These are phyloP conservation scores for Euschistus heros DNA, from an alignment of 1,140 invertebrate species.

Conservation along the genomic window DNA sequence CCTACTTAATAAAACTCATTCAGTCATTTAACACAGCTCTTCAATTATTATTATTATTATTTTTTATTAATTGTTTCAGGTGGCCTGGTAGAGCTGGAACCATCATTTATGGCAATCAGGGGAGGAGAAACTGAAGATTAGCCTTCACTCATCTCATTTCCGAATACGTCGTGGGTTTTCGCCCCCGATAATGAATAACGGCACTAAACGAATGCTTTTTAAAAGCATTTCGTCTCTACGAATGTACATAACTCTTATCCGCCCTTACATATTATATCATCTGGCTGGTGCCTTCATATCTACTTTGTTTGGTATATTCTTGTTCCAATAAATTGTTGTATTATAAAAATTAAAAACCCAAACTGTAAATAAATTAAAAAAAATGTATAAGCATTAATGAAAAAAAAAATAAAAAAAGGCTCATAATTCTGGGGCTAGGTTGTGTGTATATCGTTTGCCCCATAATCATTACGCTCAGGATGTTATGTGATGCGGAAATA, in stretches of 20 bases:
- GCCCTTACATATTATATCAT: conserved; percentile 20
- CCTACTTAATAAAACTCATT: too few species aligned
- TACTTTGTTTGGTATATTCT: conserved; percentile 11
- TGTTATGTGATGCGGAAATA: conserved; percentile 19
- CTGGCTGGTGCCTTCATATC: conserved; percentile 20
- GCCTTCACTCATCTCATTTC: conserved; percentile 23
- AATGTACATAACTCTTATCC: conserved; percentile 14
- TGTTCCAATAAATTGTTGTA: conserved; percentile 9
- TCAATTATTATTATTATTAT: too few species aligned
- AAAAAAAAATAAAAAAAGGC: conserved; percentile 1
- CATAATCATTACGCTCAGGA: conserved; percentile 16
- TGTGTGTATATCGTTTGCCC: conserved; percentile 7
- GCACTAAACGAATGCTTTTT: conserved; percentile 6
- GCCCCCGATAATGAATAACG: conserved; percentile 22
- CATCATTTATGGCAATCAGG: background rate
- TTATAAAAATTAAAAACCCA: conserved; percentile 12
- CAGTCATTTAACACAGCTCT: too few species aligned
- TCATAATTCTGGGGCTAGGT: conserved; percentile 9
- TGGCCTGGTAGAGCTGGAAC: conserved; percentile 6
- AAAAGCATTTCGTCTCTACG: background rate
- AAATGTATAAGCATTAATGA: conserved; percentile 5
- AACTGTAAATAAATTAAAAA: conserved; percentile 15
- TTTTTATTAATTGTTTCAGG: conserved; percentile 4
- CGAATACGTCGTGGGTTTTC: conserved; percentile 28
- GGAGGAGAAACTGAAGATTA: conserved; percentile 16